Percentiles rank a stretch among this genome's conserved stretches.
Evolutionary conservation across 2,113 vertebrate species (phyloP).

Genomic region (Addax nasomaculatus): DNA sequence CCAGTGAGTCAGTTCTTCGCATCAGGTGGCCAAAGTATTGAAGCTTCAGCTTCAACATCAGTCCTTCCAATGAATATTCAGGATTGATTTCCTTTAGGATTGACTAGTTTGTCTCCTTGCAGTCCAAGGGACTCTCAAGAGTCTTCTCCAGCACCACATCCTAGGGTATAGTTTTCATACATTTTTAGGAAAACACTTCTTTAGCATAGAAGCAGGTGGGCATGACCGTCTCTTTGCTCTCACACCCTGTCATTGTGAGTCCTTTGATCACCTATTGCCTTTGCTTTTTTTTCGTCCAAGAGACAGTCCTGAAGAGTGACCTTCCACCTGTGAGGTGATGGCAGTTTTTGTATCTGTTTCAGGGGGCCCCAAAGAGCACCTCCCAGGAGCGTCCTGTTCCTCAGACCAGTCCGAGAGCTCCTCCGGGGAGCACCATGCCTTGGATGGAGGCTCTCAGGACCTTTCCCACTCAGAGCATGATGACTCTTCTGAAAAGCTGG

Average conservation of each 20-base stretch:
- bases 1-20: background rate
- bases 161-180: background rate
- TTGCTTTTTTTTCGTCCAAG: background rate
- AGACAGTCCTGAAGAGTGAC: background rate
- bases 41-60: background rate
- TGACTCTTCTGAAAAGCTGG: slow-evolving; percentile 62
- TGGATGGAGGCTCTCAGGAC: slow-evolving; percentile 67
- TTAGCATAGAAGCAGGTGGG: background rate
- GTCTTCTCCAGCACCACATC: background rate
- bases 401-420: slow-evolving; percentile 77
- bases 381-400: slow-evolving; percentile 69
- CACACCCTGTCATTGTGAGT: background rate
- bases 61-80: background rate
- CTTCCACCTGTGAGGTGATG: background rate
- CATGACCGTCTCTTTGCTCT: background rate
- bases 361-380: slow-evolving; percentile 68
- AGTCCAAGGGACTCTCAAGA: background rate
- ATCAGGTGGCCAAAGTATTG: background rate
- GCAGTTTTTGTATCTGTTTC: slow-evolving; percentile 24
- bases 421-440: slow-evolving; percentile 67
- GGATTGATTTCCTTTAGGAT: background rate
- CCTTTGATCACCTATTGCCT: background rate
- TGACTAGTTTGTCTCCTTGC: background rate
- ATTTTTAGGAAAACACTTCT: background rate
- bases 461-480: slow-evolving; percentile 58